Evolutionary conservation across 1,140 invertebrate species (phyloP).

Genomic region (Drosophila parvula): DNA sequence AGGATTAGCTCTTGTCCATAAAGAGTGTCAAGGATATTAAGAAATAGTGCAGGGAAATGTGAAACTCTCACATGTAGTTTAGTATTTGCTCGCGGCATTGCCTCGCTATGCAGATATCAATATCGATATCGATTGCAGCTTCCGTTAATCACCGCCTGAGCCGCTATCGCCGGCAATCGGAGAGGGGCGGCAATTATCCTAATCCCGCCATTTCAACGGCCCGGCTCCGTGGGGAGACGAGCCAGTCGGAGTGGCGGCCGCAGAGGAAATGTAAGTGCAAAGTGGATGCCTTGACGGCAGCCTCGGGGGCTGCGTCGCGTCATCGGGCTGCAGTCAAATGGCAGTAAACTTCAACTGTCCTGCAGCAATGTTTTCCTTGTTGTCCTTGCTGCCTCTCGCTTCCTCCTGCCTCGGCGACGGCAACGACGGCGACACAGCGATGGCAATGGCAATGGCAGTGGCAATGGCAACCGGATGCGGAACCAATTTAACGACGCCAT

Average conservation of each 20-base stretch:
- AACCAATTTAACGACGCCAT: slow-evolving; percentile 64
- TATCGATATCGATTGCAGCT: slow-evolving; percentile 26
- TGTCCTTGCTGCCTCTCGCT: slow-evolving; percentile 4
- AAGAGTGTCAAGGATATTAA: too few relatives aligned
- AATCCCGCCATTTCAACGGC: slow-evolving; percentile 4
- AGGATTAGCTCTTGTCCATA: too few relatives aligned
- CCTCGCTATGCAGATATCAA: not conserved
- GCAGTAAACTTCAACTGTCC: slow-evolving; percentile 30
- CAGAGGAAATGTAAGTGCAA: slow-evolving; percentile 38
- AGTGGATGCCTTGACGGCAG: slow-evolving; percentile 32
- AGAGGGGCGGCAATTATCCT: slow-evolving; percentile 29
- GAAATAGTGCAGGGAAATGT: too few relatives aligned
- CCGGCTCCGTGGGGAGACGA: not conserved
- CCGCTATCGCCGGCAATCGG: not conserved
- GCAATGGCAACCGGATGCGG: slow-evolving; percentile 51
- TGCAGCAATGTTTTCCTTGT: slow-evolving; percentile 7
- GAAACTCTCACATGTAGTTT: not conserved
- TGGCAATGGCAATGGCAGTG: slow-evolving; percentile 1
- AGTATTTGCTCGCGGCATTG: not conserved
- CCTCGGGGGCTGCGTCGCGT: slow-evolving; percentile 37
- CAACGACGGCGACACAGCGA: slow-evolving; percentile 12
- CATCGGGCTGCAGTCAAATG: slow-evolving; percentile 40
- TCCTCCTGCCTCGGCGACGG: not conserved
- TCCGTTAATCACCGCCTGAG: slow-evolving; percentile 38
- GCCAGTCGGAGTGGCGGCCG: not conserved